phyloP scores from a whole-genome alignment of 2,113 vertebrate species.

The Cyprinodon brontotheroides region DNA sequence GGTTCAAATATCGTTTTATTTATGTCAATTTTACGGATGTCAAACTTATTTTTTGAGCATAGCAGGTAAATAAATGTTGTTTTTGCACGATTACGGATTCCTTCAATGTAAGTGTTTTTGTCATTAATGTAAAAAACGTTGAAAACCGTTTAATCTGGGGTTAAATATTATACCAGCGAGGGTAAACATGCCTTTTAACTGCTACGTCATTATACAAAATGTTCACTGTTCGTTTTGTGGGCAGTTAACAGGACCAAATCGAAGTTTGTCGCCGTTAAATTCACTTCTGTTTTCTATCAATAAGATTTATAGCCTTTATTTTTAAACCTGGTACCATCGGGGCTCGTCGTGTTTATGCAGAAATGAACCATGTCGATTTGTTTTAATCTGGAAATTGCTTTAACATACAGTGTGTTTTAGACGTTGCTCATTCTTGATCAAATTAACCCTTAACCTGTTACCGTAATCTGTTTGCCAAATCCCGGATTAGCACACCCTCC shows the following conservation, averaged over 20 bases:
- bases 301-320: conserved; percentile 1
- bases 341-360: background rate
- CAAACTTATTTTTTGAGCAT: background rate
- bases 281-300: rapidly evolving
- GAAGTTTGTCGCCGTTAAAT: background rate
- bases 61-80: conserved; percentile 33
- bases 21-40: background rate
- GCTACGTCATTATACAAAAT: background rate
- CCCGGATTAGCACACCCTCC: conserved; percentile 51
- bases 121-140: background rate
- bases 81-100: background rate
- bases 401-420: background rate
- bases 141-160: background rate
- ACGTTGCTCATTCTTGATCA: conserved; percentile 23
- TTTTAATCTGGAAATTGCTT: conserved; percentile 13
- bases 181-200: conserved; percentile 33
- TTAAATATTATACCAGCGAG: background rate
- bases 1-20: conserved; percentile 60
- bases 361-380: background rate
- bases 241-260: background rate
- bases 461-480: conserved; percentile 52
- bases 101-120: rapidly evolving
- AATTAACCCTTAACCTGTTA: conserved; percentile 57
- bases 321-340: conserved; percentile 22
- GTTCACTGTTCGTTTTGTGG: background rate